Conservation (phyloP, 1,140 invertebrate species). For the Cardiocondyla obscurior region DNA sequence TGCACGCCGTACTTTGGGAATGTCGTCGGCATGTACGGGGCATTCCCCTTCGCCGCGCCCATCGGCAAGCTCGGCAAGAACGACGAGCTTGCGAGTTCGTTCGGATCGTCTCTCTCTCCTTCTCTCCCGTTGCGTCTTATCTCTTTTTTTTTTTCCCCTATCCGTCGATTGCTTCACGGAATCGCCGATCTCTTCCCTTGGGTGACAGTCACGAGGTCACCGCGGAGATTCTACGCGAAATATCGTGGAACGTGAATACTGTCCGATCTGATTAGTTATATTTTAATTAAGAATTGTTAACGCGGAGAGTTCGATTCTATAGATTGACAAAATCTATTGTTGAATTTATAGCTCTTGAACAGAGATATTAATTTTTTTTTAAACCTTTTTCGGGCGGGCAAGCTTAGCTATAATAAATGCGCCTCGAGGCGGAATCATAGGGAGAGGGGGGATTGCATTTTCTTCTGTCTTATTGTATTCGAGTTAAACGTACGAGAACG, state of each 20-base stretch:
- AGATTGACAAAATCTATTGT: neutral
- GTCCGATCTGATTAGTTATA: neutral
- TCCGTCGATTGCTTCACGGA: slow-evolving; percentile 43
- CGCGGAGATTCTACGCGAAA: neutral
- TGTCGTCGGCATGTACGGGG: slow-evolving; percentile 79
- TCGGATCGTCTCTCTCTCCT: slow-evolving; percentile 48
- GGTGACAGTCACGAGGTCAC: neutral
- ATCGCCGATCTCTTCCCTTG: slow-evolving; percentile 53
- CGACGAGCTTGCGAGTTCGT: slow-evolving; percentile 50
- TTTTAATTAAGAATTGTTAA: neutral
- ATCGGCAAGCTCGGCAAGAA: slow-evolving; percentile 72
- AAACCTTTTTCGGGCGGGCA: neutral
- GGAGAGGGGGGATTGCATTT: neutral
- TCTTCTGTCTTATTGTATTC: slow-evolving; percentile 14
- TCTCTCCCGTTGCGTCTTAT: slow-evolving; percentile 14
- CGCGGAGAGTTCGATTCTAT: neutral
- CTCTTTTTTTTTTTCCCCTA: neutral
- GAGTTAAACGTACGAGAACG: slow-evolving; percentile 32
- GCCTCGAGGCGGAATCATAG: neutral
- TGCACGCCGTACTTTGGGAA: slow-evolving; percentile 78
- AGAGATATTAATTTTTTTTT: neutral
- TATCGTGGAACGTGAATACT: neutral
- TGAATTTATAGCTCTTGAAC: neutral
- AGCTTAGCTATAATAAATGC: slow-evolving; percentile 31
- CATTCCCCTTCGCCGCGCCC: slow-evolving; percentile 65